Evolutionary conservation across 2,113 vertebrate genomes (phyloP), one percentile per base, ranked within the genome.

Genomic region (Gadus chalcogrammus): DNA sequence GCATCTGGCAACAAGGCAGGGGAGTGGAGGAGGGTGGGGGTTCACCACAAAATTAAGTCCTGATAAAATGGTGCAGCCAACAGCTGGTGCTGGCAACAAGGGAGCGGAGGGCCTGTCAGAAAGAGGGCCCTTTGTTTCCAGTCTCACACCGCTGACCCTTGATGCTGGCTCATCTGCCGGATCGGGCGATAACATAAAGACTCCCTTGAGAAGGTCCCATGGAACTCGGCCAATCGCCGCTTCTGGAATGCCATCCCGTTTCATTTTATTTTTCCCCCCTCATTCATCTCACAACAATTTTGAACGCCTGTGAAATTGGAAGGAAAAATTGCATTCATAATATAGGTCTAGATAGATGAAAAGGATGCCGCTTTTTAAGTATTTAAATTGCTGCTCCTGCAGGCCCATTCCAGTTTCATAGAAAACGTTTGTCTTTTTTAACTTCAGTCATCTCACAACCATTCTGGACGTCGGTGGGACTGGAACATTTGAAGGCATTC

Each of bases 1-100:
- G 42, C 42, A 48, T 48, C 42, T 48, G 42, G 42, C 42, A 48
- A 3, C 22, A 27, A 63, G 61, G 48, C 90, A 88, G 91, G 90
- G 81, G 72, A 79, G 53, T 74, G 82, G 65, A 84, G 82, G 82
- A 80, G 88, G 87, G 83, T 84, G 83, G 89, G 91, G 42, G 9
- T 92, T 91, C 88, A 91, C 81, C 67, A 79, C 75, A 73, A 88
- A 90, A 91, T 92, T 62, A 92, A 90, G 72, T 84, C 77, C 82
- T 88, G 80, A 84, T 86, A 86, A 88, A 87, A 80, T 48, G 53
- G 65, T 73, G 75, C 67, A 74, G 69, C 65, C 65, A 86, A 87
- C 82, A 85, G 84, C 71, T 81, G 83, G 76, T 79, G 76, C 67
- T 68, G 60, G 73, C 68, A 76, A 74, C 27, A 22, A 61, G 59